Base-by-base conservation (phyloP, 2,797 vertebrate species). In the Takifugu ocellatus region DNA sequence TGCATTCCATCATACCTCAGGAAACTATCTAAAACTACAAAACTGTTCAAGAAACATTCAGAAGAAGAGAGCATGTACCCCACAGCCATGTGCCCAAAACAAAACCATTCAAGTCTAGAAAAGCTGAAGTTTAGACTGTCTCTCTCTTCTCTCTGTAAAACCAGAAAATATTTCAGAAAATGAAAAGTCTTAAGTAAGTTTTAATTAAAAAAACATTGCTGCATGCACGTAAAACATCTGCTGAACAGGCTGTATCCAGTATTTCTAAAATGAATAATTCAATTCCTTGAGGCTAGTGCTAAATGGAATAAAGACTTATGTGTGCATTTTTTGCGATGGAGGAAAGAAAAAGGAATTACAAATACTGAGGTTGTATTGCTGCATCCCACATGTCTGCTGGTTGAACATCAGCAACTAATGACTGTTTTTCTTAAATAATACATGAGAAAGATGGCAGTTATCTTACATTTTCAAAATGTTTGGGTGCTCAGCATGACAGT, bases 261-360 rank as follows among this genome's bases (percentile, higher is more conserved):
- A 43, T 39, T 51, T 56, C 11, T 26, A 17, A 31, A 36, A 16
- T 10, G 36, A 39, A 24, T 33, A 21, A 45, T 36, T 39, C 25
- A 25, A 16, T 52, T 12, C 33, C 47, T 55, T 57, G 6, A 50
- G 48, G 56, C 25, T 49, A 42, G 47, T 50, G 52, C 66, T 51
- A 48, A 54, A 21, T 5, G 16, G 15, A 63, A 42, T n/a, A 26
- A 59, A 56, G 62, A 21, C 1, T 56, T 47, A 8, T 29, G 17
- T 60, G 6, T 16, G 2, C 16, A 48, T 47, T 48, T 56, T n/a
- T 52, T 3, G 43, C 44, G 51, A 24, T 6, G 9, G 27, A 36
- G 6, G 0, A 53, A 2, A 26, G 24, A 47, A 39, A 29, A 52
- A 1, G 27, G 36, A 0, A 56, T 45, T 21, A 39, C 39, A 49